These are phyloP conservation scores for Anguilla anguilla DNA, from an alignment of 2,797 vertebrate genomes.

Conservation along the genomic window DNA sequence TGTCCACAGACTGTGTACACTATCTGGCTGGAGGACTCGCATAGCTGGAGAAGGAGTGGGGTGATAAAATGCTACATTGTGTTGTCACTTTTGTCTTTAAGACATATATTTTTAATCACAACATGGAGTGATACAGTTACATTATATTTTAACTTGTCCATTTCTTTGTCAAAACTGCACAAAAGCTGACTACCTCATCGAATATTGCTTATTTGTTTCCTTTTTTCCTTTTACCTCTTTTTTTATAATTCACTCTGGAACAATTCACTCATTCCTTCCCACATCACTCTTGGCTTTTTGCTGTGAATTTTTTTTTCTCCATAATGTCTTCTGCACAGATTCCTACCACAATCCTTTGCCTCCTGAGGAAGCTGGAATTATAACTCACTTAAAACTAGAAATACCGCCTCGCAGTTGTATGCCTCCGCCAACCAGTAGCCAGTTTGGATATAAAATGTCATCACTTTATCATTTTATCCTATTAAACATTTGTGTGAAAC, in stretches of 20 bases:
- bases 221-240: not conserved
- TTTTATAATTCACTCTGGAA: not conserved
- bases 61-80: not conserved
- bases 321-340: not conserved
- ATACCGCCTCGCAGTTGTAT: no score
- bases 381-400: not conserved
- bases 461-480: no score
- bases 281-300: not conserved
- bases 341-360: not conserved
- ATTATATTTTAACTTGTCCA: not conserved
- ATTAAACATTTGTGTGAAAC: no score
- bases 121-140: slow-evolving; percentile 33
- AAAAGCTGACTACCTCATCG: slow-evolving; percentile 47
- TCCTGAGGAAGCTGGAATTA: not conserved
- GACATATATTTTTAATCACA: not conserved
- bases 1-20: slow-evolving; percentile 35
- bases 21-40: slow-evolving; percentile 20
- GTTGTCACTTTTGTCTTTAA: no score
- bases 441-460: no score
- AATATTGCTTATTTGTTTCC: slow-evolving; percentile 43
- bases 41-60: slow-evolving; percentile 43
- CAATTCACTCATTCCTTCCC: not conserved
- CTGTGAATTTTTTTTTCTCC: not conserved
- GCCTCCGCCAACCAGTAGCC: no score
- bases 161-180: slow-evolving; percentile 68